phyloP scores from a whole-genome alignment of 2,113 vertebrate species.

The Pionites leucogaster region DNA sequence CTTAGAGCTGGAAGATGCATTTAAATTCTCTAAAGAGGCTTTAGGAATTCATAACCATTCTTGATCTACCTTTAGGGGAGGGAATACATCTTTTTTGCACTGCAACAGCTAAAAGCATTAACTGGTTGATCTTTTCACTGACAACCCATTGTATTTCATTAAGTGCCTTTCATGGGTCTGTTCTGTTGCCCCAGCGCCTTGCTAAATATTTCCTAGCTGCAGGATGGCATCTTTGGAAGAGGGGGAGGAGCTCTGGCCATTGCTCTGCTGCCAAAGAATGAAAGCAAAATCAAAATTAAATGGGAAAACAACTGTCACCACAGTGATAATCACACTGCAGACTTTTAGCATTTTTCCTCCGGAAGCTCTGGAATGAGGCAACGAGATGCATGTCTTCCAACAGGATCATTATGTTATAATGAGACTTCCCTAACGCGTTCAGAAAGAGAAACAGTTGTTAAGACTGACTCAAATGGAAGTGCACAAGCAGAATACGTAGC shows the following conservation, averaged over 20 bases:
- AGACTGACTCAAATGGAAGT: background rate
- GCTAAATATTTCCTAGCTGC: conserved; percentile 1
- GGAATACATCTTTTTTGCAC: background rate
- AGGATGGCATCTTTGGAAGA: background rate
- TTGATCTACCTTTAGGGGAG: conserved; percentile 18
- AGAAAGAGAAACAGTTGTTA: background rate
- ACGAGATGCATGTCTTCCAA: background rate
- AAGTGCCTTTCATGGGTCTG: background rate
- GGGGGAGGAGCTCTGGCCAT: background rate
- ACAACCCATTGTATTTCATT: background rate
- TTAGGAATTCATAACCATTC: conserved; percentile 30
- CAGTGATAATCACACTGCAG: background rate
- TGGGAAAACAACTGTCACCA: background rate
- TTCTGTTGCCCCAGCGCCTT: background rate
- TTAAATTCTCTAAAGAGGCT: conserved; percentile 43
- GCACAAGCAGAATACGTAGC: background rate
- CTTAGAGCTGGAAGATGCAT: conserved; percentile 8
- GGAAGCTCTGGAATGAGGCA: background rate
- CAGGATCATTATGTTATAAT: background rate
- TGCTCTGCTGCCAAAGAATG: background rate
- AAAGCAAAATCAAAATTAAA: conserved; percentile 6
- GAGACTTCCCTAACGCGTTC: background rate
- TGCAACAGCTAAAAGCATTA: conserved; percentile 33
- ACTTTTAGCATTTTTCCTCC: background rate
- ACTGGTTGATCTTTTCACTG: background rate